Evolutionary conservation across 1,140 invertebrate genomes (phyloP).

Genomic region (Drosophila athabasca): DNA sequence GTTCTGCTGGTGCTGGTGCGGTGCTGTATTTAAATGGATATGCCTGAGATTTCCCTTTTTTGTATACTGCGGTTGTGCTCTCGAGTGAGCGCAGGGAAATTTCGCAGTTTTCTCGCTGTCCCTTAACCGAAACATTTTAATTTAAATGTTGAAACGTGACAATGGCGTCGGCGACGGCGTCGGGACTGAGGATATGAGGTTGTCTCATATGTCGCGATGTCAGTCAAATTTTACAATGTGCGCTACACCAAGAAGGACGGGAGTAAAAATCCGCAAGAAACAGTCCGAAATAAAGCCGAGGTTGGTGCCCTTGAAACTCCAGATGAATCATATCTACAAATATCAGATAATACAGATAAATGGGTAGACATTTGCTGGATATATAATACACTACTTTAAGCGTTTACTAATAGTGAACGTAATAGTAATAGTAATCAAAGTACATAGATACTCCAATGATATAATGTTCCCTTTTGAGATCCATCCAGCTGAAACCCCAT

Average conservation of each 20-base stretch:
- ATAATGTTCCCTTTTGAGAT: too few species aligned
- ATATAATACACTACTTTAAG: too few species aligned
- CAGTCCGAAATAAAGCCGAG: too few species aligned
- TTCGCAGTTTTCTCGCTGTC: slow-evolving; percentile 49
- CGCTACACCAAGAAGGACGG: slow-evolving; percentile 18
- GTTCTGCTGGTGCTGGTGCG: too few species aligned
- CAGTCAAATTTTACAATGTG: slow-evolving; percentile 45
- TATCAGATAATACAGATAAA: background rate
- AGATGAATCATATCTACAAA: background rate
- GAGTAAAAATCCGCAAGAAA: too few species aligned
- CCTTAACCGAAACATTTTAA: slow-evolving; percentile 76
- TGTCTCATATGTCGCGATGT: slow-evolving; percentile 57
- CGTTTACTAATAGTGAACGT: too few species aligned
- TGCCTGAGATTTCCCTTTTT: slow-evolving; percentile 48
- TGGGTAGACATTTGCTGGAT: too few species aligned
- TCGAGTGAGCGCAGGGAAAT: slow-evolving; percentile 45
- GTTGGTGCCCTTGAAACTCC: too few species aligned
- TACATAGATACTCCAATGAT: too few species aligned
- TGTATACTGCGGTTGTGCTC: slow-evolving; percentile 28
- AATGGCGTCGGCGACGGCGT: slow-evolving; percentile 33
- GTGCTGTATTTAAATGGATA: slow-evolving; percentile 61
- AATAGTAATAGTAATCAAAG: too few species aligned
- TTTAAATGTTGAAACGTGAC: slow-evolving; percentile 81
- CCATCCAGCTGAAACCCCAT: too few species aligned
- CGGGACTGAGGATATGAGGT: slow-evolving; percentile 58